Conservation (phyloP, 2,113 vertebrate species). For the Silurus meridionalis region DNA sequence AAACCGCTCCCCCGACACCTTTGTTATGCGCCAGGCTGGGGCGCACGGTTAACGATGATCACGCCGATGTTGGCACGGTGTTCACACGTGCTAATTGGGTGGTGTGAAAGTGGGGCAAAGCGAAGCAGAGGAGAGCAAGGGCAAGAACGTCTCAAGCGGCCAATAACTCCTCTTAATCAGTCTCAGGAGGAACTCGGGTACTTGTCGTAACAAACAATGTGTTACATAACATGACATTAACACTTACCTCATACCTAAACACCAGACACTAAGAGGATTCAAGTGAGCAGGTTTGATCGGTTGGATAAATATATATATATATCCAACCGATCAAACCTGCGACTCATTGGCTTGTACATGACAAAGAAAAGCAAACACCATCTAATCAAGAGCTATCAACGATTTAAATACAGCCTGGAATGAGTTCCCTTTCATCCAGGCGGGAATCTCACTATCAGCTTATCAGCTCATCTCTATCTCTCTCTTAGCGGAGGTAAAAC, state of each 20-base stretch:
- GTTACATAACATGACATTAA: neutral
- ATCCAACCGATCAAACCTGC: neutral
- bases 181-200: slow-evolving; percentile 1
- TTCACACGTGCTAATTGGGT: slow-evolving; percentile 54
- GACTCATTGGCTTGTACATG: neutral
- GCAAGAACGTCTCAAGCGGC: neutral
- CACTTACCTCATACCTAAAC: neutral
- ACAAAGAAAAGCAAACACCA: slow-evolving; percentile 11
- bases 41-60: slow-evolving; percentile 17
- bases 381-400: slow-evolving; percentile 35
- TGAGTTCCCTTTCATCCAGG: slow-evolving; percentile 13
- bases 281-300: neutral
- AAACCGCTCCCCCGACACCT: slow-evolving; percentile 19
- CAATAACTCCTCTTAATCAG: neutral
- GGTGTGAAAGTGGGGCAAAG: neutral
- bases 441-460: slow-evolving; percentile 4
- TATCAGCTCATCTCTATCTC: slow-evolving; percentile 25
- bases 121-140: neutral
- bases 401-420: slow-evolving; percentile 31
- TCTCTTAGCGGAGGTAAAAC: neutral
- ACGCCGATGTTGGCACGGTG: slow-evolving; percentile 36
- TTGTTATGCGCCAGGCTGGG: slow-evolving; percentile 47
- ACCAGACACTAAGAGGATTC: neutral
- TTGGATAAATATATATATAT: neutral
- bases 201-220: neutral